A percentile compares a stretch with the other conserved stretches of the same genome.
These are phyloP conservation scores for Habropoda laboriosa DNA, from an alignment of 1,140 invertebrate genomes.

Conservation along the genomic window DNA sequence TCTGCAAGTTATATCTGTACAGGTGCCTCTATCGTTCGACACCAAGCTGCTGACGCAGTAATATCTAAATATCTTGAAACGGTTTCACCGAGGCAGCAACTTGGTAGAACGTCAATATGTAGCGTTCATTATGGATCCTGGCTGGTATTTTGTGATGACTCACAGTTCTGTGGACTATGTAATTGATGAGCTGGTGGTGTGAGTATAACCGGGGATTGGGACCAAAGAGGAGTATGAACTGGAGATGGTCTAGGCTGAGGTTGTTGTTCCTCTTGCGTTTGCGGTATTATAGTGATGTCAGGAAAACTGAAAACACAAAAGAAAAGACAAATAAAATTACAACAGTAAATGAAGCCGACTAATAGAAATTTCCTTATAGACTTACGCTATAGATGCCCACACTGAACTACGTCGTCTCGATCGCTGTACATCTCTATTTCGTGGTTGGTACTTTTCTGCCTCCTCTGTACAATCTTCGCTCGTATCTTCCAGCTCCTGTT, in stretches of 20 bases:
- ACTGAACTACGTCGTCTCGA: conserved; percentile 42
- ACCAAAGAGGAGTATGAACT: conserved; percentile 59
- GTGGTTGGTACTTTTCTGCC: conserved; percentile 55
- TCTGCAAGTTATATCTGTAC: conserved; percentile 72
- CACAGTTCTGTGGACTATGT: conserved; percentile 72
- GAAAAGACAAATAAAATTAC: not conserved
- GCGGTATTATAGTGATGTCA: conserved; percentile 48
- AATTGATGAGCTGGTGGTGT: conserved; percentile 56
- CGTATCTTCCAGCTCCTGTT: conserved; percentile 79
- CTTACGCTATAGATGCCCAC: conserved; percentile 61
- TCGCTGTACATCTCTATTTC: conserved; percentile 17
- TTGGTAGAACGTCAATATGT: conserved; percentile 56
- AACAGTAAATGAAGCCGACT: not conserved
- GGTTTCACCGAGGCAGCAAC: conserved; percentile 68
- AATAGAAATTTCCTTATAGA: not conserved
- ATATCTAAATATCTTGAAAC: conserved; percentile 68
- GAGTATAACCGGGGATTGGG: conserved; percentile 2
- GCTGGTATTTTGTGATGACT: conserved; percentile 74
- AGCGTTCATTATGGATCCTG: conserved; percentile 80
- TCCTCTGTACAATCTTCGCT: conserved; percentile 72
- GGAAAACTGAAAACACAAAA: conserved; percentile 62
- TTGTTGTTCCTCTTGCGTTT: conserved; percentile 61
- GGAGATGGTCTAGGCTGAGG: conserved; percentile 70
- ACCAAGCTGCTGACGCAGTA: conserved; percentile 68
- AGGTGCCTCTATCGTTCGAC: conserved; percentile 65